Percentiles rank a stretch among this genome's conserved stretches.
These are phyloP conservation scores for Drosophila algonquin DNA, from an alignment of 2,888 invertebrate genomes.

Conservation along the genomic window DNA sequence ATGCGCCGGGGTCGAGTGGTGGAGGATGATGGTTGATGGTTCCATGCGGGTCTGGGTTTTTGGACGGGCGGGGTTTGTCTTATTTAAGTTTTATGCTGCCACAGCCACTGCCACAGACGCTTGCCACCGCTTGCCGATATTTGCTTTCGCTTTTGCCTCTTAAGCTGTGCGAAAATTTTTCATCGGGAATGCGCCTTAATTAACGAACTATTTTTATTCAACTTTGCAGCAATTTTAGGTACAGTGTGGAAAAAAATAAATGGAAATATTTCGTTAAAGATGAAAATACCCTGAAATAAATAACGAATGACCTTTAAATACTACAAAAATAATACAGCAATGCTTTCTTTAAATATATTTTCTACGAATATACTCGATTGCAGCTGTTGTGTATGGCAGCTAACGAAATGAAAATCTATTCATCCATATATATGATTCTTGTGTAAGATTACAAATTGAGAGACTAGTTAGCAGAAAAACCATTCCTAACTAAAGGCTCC, in stretches of 20 bases:
- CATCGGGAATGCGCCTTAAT: slow-evolving; percentile 39
- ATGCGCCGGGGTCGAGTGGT: slow-evolving; percentile 37
- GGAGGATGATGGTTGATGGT: not conserved
- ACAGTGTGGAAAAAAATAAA: not conserved
- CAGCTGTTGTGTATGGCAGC: no score
- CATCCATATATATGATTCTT: not conserved
- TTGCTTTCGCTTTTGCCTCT: slow-evolving; percentile 38
- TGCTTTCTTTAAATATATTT: no score
- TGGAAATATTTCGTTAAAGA: not conserved
- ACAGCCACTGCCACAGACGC: slow-evolving; percentile 19
- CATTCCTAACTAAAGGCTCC: no score
- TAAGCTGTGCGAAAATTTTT: slow-evolving; percentile 25
- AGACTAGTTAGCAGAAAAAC: not conserved
- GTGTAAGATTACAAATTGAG: rapidly evolving
- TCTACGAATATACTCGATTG: no score
- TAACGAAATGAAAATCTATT: no score
- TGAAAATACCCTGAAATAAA: not conserved
- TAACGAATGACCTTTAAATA: no score
- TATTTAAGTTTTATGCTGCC: slow-evolving; percentile 37
- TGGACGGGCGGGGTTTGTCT: slow-evolving; percentile 20
- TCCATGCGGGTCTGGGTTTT: slow-evolving; percentile 8
- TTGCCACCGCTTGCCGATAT: slow-evolving; percentile 36
- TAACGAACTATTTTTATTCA: slow-evolving; percentile 26
- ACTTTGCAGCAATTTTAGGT: not conserved
- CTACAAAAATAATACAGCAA: no score